These are phyloP conservation scores for Tamandua tetradactyla DNA, from an alignment of 2,797 vertebrate species.

Conservation along the genomic window DNA sequence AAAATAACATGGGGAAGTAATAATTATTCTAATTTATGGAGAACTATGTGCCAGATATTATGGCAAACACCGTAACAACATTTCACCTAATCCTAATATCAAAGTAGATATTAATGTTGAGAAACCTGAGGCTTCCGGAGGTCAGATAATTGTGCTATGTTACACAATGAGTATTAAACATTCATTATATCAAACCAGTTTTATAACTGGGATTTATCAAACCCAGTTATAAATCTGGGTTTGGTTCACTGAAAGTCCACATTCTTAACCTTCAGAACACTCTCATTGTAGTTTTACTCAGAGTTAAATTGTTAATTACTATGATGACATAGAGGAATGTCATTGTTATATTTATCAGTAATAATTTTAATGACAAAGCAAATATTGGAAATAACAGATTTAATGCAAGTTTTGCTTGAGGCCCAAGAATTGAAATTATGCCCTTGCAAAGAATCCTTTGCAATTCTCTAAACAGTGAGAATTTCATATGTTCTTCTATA, in stretches of 20 bases:
- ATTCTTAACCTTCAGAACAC: neutral
- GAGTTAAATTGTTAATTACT: neutral
- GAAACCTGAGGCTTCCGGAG: neutral
- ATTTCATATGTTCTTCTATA: neutral
- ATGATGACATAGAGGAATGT: neutral
- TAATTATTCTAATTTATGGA: neutral
- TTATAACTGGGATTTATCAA: no score
- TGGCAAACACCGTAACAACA: neutral
- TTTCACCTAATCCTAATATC: neutral
- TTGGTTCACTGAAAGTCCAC: neutral
- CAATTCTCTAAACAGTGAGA: neutral
- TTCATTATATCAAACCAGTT: no score
- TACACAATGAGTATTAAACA: neutral
- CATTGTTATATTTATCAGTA: neutral
- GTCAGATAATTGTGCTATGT: neutral
- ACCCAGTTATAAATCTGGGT: neutral
- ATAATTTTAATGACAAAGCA: slow-evolving; percentile 13
- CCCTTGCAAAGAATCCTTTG: neutral
- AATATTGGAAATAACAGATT: slow-evolving; percentile 8
- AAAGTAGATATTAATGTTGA: neutral
- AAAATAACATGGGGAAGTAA: neutral
- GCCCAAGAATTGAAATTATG: slow-evolving; percentile 22
- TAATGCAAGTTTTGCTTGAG: slow-evolving; percentile 1
- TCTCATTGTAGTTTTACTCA: neutral
- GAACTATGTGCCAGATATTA: neutral